Conservation (phyloP, 2,888 invertebrate species). For the Melipona beecheii region DNA sequence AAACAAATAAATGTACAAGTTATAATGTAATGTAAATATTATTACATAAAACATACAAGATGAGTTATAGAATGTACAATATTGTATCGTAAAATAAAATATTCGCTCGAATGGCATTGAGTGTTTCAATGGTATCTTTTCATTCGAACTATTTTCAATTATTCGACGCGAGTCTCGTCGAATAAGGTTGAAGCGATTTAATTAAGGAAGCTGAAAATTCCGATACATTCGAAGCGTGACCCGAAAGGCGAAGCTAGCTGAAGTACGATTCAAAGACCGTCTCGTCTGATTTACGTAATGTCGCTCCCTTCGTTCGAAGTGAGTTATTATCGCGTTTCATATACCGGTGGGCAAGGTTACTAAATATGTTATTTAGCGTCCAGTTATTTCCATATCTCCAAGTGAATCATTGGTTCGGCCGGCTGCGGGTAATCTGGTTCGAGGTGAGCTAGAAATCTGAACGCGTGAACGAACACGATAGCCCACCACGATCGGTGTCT, state of each 20-base stretch:
- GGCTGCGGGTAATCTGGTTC: slow-evolving; percentile 38
- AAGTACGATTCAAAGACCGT: not conserved
- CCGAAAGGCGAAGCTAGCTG: not conserved
- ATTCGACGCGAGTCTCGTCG: not conserved
- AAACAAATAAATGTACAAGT: too few species aligned
- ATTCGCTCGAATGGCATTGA: too few species aligned
- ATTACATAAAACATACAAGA: too few species aligned
- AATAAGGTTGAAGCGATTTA: not conserved
- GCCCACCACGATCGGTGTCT: slow-evolving; percentile 37
- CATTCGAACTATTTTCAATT: too few species aligned
- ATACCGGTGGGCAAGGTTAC: slow-evolving; percentile 31
- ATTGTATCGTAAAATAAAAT: too few species aligned
- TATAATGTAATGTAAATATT: too few species aligned
- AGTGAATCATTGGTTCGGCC: slow-evolving; percentile 47
- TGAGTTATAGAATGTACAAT: too few species aligned
- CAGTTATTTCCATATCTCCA: slow-evolving; percentile 37
- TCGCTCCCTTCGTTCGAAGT: not conserved
- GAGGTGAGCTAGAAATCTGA: slow-evolving; percentile 62
- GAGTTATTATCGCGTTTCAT: slow-evolving; percentile 22
- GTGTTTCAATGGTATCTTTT: too few species aligned
- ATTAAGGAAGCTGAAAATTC: not conserved
- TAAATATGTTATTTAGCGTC: slow-evolving; percentile 44
- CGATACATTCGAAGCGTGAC: not conserved
- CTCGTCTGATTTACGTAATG: slow-evolving; percentile 26
- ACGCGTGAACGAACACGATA: slow-evolving; percentile 53